phyloP scores from a whole-genome alignment of 2,113 vertebrate species.

The Eptesicus fuscus region DNA sequence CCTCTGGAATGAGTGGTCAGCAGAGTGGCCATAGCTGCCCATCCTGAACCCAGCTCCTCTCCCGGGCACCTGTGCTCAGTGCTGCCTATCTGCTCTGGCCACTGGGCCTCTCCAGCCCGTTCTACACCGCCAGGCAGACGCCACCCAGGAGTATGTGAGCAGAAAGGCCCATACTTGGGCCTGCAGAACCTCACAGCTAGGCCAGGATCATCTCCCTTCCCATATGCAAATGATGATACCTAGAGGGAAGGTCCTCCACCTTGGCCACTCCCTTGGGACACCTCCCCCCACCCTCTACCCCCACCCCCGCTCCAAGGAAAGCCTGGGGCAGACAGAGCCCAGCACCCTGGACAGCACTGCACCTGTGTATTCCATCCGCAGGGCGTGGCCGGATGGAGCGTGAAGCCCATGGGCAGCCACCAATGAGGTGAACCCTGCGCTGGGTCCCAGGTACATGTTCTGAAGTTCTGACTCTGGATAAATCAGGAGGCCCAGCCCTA shows the following conservation, averaged over 20 bases:
- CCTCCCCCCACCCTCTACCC: too few relatives aligned
- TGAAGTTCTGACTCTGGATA: background rate
- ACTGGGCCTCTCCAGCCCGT: background rate
- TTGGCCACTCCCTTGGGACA: background rate
- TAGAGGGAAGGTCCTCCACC: background rate
- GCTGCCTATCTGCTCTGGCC: background rate
- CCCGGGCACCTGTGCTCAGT: background rate
- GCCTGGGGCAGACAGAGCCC: background rate
- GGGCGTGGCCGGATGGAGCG: background rate
- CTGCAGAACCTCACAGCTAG: background rate
- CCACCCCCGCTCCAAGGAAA: background rate
- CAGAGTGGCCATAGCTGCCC: too few relatives aligned
- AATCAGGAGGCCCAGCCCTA: background rate
- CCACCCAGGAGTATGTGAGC: background rate
- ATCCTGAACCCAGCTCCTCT: background rate
- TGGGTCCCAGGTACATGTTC: rapidly evolving
- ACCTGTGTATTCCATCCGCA: rapidly evolving
- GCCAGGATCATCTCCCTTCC: background rate
- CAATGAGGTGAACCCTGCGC: rapidly evolving
- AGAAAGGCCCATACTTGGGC: background rate
- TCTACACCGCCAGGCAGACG: background rate
- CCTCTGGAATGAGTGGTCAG: background rate
- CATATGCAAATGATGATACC: background rate
- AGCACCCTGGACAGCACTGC: background rate
- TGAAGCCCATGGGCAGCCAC: too few relatives aligned